These are phyloP conservation scores for Phoebastria nigripes DNA, from an alignment of 2,797 vertebrate genomes.

Conservation along the genomic window DNA sequence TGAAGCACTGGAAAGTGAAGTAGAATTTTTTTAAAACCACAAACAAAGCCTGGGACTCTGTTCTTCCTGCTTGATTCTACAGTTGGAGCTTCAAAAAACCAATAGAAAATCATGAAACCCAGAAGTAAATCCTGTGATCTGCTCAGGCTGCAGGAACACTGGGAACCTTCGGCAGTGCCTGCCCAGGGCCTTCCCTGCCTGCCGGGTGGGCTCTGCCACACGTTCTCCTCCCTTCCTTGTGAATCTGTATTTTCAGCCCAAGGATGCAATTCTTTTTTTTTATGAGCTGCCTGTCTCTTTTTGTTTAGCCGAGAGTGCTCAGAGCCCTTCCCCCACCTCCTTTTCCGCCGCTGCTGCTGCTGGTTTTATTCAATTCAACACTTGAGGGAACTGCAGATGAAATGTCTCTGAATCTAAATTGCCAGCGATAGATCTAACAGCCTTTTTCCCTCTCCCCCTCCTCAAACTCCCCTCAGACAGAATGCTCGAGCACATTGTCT, in stretches of 20 bases:
- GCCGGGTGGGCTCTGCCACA: not conserved
- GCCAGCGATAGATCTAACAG: conserved; percentile 86
- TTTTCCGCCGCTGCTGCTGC: conserved; percentile 48
- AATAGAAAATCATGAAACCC: not conserved
- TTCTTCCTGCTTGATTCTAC: not conserved
- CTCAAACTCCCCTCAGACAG: not conserved
- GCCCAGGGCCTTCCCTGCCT: not conserved
- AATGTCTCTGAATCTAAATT: conserved; percentile 87
- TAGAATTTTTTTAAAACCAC: not conserved
- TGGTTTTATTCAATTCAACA: conserved; percentile 86
- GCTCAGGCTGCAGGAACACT: not conserved
- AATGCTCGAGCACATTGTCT: not conserved
- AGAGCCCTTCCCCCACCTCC: conserved; percentile 65
- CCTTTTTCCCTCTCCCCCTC: conserved; percentile 64
- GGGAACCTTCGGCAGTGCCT: not conserved
- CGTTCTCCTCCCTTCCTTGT: not conserved
- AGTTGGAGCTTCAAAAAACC: not conserved
- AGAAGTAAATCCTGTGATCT: not conserved
- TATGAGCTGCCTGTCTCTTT: conserved; percentile 69
- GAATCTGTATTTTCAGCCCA: conserved; percentile 49
- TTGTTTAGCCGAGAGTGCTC: conserved; percentile 62
- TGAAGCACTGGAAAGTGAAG: not conserved
- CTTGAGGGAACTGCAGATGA: conserved; percentile 90
- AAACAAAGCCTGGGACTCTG: not conserved
- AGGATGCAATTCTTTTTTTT: conserved; percentile 52